These are phyloP conservation scores for Lucilia cuprina DNA, from an alignment of 1,140 invertebrate species.

Conservation along the genomic window DNA sequence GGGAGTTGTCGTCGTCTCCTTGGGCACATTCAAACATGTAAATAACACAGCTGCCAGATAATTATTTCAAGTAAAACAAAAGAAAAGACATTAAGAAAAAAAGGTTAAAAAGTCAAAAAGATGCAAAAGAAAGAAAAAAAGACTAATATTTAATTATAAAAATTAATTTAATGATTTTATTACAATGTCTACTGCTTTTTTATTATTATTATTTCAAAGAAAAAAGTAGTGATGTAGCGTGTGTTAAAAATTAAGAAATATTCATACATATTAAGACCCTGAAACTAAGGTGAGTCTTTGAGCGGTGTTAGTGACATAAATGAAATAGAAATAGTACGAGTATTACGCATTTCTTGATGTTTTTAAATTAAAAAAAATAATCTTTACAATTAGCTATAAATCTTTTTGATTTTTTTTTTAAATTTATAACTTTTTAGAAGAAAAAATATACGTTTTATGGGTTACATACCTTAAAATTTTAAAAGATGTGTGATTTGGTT, in stretches of 20 bases:
- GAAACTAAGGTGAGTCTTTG: background rate
- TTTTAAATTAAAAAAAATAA: background rate
- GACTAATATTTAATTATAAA: background rate
- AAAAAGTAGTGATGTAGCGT: too few relatives aligned
- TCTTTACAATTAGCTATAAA: background rate
- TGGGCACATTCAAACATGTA: background rate
- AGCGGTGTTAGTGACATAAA: too few relatives aligned
- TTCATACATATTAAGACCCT: background rate
- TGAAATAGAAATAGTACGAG: background rate
- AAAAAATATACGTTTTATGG: background rate
- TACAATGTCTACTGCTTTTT: background rate
- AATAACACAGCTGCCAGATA: background rate
- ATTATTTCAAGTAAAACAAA: background rate
- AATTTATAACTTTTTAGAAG: background rate
- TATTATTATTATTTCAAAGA: background rate
- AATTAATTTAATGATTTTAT: background rate
- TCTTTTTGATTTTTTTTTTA: background rate
- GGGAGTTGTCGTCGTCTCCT: background rate
- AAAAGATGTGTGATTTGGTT: too few relatives aligned
- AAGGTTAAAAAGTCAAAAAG: constrained; percentile 10
- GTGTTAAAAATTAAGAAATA: too few relatives aligned
- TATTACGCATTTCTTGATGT: background rate
- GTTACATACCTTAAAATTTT: background rate
- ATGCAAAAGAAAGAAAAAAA: background rate
- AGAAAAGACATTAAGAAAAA: background rate